Evolutionary conservation across 2,113 vertebrate species (phyloP).

Genomic region (Tachycineta bicolor): DNA sequence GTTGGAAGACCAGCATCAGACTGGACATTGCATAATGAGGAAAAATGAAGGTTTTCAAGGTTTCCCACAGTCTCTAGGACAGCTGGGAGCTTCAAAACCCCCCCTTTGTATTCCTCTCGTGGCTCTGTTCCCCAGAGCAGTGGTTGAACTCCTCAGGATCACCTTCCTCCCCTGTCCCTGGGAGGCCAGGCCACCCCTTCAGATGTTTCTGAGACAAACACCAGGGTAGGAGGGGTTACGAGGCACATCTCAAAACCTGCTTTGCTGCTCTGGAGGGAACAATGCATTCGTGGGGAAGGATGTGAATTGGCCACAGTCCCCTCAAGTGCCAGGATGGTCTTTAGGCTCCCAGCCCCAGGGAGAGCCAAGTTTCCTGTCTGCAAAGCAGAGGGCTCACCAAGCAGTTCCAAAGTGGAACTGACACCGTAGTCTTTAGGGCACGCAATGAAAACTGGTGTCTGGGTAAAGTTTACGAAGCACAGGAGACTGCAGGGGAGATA

Average conservation of each 20-base stretch:
- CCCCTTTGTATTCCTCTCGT: rapidly evolving
- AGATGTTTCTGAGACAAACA: background rate
- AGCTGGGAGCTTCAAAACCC: background rate
- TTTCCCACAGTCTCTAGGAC: background rate
- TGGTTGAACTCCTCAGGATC: background rate
- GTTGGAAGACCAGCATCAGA: background rate
- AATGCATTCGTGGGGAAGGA: background rate
- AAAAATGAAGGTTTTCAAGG: background rate
- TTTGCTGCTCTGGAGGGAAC: background rate
- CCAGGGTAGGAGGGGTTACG: background rate
- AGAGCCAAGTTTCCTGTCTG: background rate
- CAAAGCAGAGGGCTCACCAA: background rate
- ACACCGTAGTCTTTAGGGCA: background rate
- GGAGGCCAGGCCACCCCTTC: background rate
- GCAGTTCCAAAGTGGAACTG: background rate
- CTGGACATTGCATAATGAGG: background rate
- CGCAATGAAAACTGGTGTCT: background rate
- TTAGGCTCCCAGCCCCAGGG: background rate
- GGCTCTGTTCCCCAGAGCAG: background rate
- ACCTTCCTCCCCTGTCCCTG: background rate
- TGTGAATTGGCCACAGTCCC: background rate
- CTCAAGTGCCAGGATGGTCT: background rate
- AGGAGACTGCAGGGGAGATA: background rate
- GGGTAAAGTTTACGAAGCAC: background rate
- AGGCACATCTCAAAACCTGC: background rate